Conservation (phyloP, 2,113 vertebrate genomes). For the Myotis lucifugus region DNA sequence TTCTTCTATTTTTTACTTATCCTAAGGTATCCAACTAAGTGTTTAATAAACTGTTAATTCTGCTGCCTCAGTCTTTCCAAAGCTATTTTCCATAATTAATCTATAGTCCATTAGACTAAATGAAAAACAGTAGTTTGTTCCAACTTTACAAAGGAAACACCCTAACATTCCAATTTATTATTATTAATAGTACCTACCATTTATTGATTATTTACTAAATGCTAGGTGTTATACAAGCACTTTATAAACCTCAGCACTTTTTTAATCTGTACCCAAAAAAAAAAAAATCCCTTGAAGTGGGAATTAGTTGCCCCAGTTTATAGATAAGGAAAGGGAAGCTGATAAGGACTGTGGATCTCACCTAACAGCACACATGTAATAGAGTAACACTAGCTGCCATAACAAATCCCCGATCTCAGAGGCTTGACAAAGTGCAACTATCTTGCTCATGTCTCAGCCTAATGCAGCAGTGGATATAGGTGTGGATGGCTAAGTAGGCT, state of each 20-base stretch:
- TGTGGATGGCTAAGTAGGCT: no score
- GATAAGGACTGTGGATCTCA: rapidly evolving
- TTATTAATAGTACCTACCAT: background rate
- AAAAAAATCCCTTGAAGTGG: background rate
- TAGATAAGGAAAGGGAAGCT: background rate
- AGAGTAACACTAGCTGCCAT: background rate
- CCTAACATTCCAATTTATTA: background rate
- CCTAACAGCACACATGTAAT: background rate
- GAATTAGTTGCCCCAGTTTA: background rate
- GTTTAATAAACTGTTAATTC: background rate
- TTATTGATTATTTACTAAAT: background rate
- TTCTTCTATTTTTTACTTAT: background rate
- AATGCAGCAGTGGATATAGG: rapidly evolving
- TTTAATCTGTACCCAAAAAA: background rate
- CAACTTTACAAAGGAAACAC: background rate
- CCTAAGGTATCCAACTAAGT: background rate
- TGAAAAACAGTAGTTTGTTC: background rate
- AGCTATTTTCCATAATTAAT: background rate
- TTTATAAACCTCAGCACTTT: background rate
- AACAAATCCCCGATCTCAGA: background rate
- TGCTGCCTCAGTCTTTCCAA: background rate
- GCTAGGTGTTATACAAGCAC: background rate
- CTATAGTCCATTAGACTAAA: background rate
- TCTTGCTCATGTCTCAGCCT: background rate
- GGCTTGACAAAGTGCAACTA: background rate